phyloP scores from a whole-genome alignment of 2,113 vertebrate genomes.

The Sturnus vulgaris region DNA sequence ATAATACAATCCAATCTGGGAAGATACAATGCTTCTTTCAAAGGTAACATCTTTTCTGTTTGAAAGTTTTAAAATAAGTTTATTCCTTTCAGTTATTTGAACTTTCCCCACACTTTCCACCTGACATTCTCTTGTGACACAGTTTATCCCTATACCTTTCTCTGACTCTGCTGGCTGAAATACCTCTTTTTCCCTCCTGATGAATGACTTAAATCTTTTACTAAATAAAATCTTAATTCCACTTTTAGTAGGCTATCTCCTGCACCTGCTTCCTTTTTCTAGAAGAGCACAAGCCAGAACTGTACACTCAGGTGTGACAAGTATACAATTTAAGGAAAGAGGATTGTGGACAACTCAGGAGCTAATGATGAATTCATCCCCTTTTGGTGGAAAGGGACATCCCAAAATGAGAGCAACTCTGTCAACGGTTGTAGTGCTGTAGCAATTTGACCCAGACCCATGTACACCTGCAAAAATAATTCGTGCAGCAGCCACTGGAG shows the following conservation, averaged over 20 bases:
- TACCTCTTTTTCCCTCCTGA: not conserved
- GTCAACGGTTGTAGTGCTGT: not conserved
- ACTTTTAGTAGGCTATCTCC: not conserved
- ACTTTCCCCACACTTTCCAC: not conserved
- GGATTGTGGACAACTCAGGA: not conserved
- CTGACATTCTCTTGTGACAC: not conserved
- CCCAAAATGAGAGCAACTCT: not conserved
- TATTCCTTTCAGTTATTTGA: not conserved
- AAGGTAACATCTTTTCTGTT: not conserved
- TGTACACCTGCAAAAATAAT: slow-evolving; percentile 45
- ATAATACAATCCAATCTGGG: not conserved
- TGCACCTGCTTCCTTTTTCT: not conserved
- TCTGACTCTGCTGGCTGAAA: not conserved
- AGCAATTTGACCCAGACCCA: slow-evolving; percentile 16
- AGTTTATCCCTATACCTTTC: not conserved
- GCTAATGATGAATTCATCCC: not conserved
- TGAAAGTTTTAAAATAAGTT: not conserved
- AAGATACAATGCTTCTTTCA: not conserved
- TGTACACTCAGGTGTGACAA: not conserved
- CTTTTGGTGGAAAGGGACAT: not conserved
- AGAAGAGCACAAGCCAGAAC: not conserved
- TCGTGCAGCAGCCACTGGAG: slow-evolving; percentile 14
- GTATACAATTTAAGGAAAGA: not conserved
- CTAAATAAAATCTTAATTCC: not conserved
- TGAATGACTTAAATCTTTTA: not conserved